phyloP scores from a whole-genome alignment of 2,888 invertebrate species.

The Pheosia gnoma region DNA sequence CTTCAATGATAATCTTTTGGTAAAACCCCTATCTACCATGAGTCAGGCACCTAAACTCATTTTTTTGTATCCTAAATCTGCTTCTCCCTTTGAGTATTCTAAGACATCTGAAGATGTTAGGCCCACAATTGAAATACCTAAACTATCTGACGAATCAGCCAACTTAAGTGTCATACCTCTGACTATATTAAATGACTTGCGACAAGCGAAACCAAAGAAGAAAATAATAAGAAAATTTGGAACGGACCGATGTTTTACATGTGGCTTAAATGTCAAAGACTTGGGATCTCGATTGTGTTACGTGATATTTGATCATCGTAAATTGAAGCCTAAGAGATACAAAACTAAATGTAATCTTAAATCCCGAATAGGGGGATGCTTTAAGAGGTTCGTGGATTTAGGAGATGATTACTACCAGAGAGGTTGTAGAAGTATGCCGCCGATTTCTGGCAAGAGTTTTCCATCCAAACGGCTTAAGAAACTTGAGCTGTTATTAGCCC shows the following conservation, averaged over 20 bases:
- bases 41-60: neutral
- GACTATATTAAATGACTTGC: neutral
- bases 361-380: constrained; percentile 39
- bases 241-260: constrained; percentile 40
- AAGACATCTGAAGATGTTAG: neutral
- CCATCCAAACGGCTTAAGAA: constrained; percentile 36
- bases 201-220: neutral
- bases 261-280: constrained; percentile 34
- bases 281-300: constrained; percentile 36
- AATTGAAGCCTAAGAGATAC: constrained; percentile 4
- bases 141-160: neutral
- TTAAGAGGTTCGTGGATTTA: constrained; percentile 50
- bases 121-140: neutral
- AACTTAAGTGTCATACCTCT: neutral
- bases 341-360: constrained; percentile 19
- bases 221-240: constrained; percentile 7
- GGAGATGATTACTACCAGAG: constrained; percentile 47
- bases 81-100: neutral
- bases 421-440: constrained; percentile 51
- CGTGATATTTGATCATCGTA: constrained; percentile 22
- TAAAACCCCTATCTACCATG: no score
- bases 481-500: constrained; percentile 43
- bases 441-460: constrained; percentile 38
- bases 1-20: no score
- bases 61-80: neutral